Evolutionary conservation across 2,113 vertebrate species (phyloP).

Genomic region (Machaerirhynchus nigripectus): DNA sequence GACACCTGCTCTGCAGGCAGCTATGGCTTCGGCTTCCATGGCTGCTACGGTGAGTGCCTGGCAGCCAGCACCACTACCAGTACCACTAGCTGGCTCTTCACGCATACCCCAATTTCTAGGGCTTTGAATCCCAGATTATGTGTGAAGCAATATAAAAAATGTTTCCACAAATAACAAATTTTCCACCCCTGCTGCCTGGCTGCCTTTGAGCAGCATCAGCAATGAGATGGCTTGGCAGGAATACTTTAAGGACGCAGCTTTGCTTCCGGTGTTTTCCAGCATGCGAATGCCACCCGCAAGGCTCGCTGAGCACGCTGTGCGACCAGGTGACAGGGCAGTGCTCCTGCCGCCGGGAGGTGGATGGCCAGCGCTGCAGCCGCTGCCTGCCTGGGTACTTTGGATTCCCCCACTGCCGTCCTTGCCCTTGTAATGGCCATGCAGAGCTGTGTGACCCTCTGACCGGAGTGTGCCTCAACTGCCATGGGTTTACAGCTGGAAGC

Average conservation of each 20-base stretch:
- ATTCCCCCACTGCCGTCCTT: constrained; percentile 82
- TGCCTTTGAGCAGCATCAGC: not conserved
- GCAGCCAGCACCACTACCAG: not conserved
- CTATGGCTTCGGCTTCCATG: constrained; percentile 76
- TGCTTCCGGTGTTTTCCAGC: constrained; percentile 63
- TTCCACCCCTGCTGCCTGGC: not conserved
- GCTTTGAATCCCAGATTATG: not conserved
- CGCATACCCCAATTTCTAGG: not conserved
- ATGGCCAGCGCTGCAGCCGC: constrained; percentile 74
- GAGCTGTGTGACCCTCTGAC: constrained; percentile 77
- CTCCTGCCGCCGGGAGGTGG: constrained; percentile 69
- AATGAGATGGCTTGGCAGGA: fast-evolving
- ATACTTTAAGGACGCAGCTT: fast-evolving
- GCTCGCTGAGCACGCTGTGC: constrained; percentile 74
- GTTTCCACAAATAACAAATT: fast-evolving
- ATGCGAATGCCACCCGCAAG: constrained; percentile 80
- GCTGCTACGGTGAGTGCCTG: constrained; percentile 77
- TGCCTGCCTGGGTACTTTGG: constrained; percentile 78
- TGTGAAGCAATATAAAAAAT: not conserved
- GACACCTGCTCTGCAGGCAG: constrained; percentile 78
- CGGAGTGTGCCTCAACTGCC: constrained; percentile 76
- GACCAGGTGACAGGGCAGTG: constrained; percentile 84
- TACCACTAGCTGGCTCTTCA: not conserved
- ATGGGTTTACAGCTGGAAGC: constrained; percentile 69
- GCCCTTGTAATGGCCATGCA: constrained; percentile 74